Base-by-base conservation (phyloP, 2,797 vertebrate species). In the Pygocentrus nattereri region DNA sequence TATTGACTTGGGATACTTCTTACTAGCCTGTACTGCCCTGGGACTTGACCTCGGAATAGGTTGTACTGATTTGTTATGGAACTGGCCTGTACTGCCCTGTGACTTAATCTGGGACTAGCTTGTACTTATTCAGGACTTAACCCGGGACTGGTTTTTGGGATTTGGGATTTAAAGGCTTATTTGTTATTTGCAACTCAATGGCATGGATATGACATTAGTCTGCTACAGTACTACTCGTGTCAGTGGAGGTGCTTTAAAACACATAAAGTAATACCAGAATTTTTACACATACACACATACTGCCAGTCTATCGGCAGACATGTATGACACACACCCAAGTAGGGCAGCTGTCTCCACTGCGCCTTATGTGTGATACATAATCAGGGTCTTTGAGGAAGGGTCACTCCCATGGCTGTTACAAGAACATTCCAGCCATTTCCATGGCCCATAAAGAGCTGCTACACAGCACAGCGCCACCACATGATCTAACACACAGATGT, bases 401-500 rank as follows among this genome's bases (percentile, higher is more conserved):
- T 79, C 76, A 76, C 82, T 85, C 82, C 82, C 84, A 85, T 73
- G 84, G 86, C 84, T 85, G 86, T 85, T 85, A 85, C 81, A 85
- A 81, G 84, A 49, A 84, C 86, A 85, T 87, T 87, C 86, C 86
- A 81, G 79, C 80, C 59, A 87, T 87, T 87, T 87, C 70, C 84
- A 87, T 79, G 84, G 83, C 74, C 82, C 82, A 82, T 87, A 87
- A 85, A 82, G 84, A 84, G 76, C 80, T 82, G 71, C 65, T 83
- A 81, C 73, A 81, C 70, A 79, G 70, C 68, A 61, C 61, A 79
- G 75, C 70, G 61, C 70, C 81, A 83, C 54, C 81, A 76, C 82
- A 74, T 85, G 86, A 85, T 85, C 84, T 85, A 85, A 85, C 75
- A 74, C 79, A 84, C 86, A 87, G 84, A 87, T 85, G 84, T 85